Percentiles rank a stretch among this genome's conserved stretches.
Conservation (phyloP, 2,888 invertebrate genomes). For the Conus canariensis region DNA sequence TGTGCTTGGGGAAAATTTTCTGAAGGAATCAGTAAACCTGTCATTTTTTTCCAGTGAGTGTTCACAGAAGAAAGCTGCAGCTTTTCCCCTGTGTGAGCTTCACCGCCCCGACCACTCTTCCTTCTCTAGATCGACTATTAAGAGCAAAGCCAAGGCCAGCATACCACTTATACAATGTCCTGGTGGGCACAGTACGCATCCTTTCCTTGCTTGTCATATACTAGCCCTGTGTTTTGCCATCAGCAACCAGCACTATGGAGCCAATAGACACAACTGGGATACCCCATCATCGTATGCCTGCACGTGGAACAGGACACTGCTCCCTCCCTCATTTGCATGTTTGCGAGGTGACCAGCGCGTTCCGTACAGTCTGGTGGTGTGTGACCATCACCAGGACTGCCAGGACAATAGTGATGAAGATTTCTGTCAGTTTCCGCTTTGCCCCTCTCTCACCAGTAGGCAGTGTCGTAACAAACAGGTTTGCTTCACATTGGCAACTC, state of each 20-base stretch:
- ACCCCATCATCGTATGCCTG: constrained; percentile 1
- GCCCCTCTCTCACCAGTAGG: background rate
- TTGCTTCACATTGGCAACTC: too few species aligned
- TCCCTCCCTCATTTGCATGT: constrained; percentile 1
- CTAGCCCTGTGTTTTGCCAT: background rate
- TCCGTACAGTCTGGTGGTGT: constrained; percentile 7
- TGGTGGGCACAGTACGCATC: background rate
- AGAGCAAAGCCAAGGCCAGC: background rate
- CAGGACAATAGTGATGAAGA: constrained; percentile 24
- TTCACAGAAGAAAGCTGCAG: background rate
- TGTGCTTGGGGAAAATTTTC: background rate
- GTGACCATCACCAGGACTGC: constrained; percentile 4
- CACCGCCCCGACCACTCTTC: background rate
- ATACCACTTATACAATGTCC: background rate
- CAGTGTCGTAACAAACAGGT: background rate
- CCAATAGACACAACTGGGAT: background rate
- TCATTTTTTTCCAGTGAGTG: background rate
- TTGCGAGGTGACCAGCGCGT: background rate
- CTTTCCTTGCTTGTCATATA: background rate
- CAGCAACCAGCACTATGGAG: background rate
- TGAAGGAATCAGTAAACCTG: too few species aligned
- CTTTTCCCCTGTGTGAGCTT: background rate
- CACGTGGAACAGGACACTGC: background rate
- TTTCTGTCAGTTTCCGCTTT: background rate
- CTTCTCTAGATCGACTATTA: background rate